Base-by-base conservation (phyloP, 2,888 invertebrate species). In the Limnephilus marmoratus region DNA sequence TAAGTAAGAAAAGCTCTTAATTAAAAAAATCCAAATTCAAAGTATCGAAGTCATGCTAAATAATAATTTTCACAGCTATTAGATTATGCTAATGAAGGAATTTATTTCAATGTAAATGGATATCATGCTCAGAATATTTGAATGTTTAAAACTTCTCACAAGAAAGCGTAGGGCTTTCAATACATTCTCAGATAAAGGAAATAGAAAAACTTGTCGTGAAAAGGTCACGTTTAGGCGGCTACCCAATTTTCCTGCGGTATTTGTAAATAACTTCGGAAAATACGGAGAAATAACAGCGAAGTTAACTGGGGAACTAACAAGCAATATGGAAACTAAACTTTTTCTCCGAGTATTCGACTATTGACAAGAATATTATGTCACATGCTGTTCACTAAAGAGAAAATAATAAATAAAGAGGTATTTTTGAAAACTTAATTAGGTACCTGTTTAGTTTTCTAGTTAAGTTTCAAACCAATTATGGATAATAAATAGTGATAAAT, bases 181-280 rank as follows among this genome's bases (percentile, higher is more conserved):
- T 68, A 68, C 24, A n/a, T 24, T n/a, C 24, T 24, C 2, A 24
- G 68, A 68, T 68, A n/a, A n/a, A n/a, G 68, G n/a, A 68, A 37
- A 34, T 31, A 31, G 82, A 83, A 83, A 83, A 83, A 83, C 82
- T 34, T 82, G 82, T 31, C 34, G 24, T 9, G 82, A 83, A 82
- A 83, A 83, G 34, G 34, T 83, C 34, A 83, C 82, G 34, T 37
- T 37, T 83, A 83, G 31, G 34, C 9, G 82, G 31, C 82, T 34
- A 7, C 34, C 82, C 82, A 83, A 83, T 83, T 83, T 83, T 83
- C 82, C 82, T 9, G 34, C 68, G n/a, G 68, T n/a, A 31, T 37
- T 82, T 82, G 82, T 13, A 82, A 82, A 82, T 82, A 83, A 34
- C 82, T 83, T 83, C 9, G 3, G 82, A 83, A 82, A 83, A 83